Percentiles rank a stretch among this genome's conserved stretches.
phyloP scores from a whole-genome alignment of 2,797 vertebrate genomes.

The Pseudochirops cupreus region DNA sequence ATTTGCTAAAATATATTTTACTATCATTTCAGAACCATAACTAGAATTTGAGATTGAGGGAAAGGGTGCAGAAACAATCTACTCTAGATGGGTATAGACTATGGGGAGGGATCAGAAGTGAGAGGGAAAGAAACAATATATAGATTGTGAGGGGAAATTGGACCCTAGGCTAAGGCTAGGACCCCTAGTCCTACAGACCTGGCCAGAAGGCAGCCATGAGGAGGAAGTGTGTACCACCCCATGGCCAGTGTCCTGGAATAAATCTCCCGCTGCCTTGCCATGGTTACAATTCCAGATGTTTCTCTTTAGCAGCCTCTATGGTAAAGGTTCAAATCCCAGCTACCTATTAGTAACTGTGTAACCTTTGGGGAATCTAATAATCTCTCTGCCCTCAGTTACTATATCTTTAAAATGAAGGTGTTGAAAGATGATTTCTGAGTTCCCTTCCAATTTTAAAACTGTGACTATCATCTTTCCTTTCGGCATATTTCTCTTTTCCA shows the following conservation, averaged over 20 bases:
- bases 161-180: background rate
- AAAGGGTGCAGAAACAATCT: background rate
- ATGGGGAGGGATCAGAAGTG: background rate
- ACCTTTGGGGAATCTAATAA: background rate
- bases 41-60: background rate
- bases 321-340: background rate
- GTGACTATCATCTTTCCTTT: background rate
- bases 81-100: background rate
- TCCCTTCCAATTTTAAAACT: background rate
- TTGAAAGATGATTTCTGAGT: background rate
- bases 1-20: background rate
- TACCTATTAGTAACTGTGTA: background rate
- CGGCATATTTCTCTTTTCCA: background rate
- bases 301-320: background rate
- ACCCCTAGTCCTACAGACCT: background rate
- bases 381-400: background rate
- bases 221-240: background rate
- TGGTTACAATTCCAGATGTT: background rate
- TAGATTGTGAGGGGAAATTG: background rate
- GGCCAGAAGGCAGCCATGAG: background rate
- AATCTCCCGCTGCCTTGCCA: background rate
- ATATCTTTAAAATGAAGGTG: background rate
- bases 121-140: background rate
- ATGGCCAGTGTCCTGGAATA: background rate
- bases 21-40: background rate